phyloP scores from a whole-genome alignment of 2,113 vertebrate species.

The Psilopogon haemacephalus region DNA sequence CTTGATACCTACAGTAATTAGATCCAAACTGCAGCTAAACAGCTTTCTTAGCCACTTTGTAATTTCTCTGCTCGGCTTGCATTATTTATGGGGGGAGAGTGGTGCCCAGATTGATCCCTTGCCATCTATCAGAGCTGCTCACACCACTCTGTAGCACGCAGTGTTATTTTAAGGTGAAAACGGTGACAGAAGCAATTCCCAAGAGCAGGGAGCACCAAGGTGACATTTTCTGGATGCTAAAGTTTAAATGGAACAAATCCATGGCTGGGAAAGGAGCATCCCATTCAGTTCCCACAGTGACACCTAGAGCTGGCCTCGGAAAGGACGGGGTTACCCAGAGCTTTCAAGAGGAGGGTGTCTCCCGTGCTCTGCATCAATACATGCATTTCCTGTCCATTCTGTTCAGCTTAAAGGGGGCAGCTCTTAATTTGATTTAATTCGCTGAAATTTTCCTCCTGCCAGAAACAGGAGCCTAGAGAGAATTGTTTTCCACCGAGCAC shows the following conservation, averaged over 20 bases:
- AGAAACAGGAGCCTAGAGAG: slow-evolving; percentile 32
- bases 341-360: not conserved
- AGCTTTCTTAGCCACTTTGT: not conserved
- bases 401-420: not conserved
- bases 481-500: not conserved
- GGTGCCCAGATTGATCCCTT: not conserved
- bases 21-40: not conserved
- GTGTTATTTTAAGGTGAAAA: slow-evolving; percentile 32
- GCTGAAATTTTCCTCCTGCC: slow-evolving; percentile 13
- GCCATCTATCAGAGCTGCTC: not conserved
- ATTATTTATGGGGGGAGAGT: not conserved
- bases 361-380: not conserved
- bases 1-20: not conserved
- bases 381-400: not conserved
- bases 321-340: slow-evolving; percentile 18
- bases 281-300: slow-evolving; percentile 53
- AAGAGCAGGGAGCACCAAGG: slow-evolving; percentile 46
- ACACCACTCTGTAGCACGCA: not conserved
- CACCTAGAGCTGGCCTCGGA: slow-evolving; percentile 25
- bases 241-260: slow-evolving; percentile 60
- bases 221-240: slow-evolving; percentile 62
- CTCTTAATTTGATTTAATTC: slow-evolving; percentile 47
- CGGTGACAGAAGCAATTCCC: slow-evolving; percentile 49
- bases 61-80: not conserved
- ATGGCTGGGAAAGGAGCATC: not conserved